phyloP scores from a whole-genome alignment of 2,888 invertebrate species.

The Meteorus cinctellus region DNA sequence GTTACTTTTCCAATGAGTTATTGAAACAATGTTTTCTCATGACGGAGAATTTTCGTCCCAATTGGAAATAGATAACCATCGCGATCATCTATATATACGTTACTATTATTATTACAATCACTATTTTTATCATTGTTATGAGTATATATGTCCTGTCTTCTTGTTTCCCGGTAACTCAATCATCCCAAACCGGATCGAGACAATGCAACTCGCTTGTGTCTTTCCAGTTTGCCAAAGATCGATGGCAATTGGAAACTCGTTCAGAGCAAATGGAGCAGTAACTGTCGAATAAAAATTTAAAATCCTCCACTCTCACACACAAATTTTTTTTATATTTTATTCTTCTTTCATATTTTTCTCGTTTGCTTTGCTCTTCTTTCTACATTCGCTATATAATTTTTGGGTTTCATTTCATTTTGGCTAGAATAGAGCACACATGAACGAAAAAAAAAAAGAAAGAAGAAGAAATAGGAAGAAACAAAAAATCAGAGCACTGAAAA shows the following conservation, averaged over 20 bases:
- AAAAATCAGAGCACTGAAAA: too few species aligned
- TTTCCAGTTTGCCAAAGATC: constrained; percentile 18
- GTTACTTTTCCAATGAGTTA: neutral
- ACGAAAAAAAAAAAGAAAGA: too few species aligned
- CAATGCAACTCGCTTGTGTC: constrained; percentile 16
- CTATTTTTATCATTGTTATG: neutral
- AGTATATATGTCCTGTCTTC: neutral
- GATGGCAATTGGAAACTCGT: constrained; percentile 36
- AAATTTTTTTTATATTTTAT: constrained; percentile 3
- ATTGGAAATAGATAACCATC: constrained; percentile 3
- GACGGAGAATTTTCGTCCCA: neutral
- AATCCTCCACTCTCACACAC: constrained; percentile 1
- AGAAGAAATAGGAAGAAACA: too few species aligned
- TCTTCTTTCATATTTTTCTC: neutral
- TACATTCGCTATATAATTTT: too few species aligned
- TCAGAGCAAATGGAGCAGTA: constrained; percentile 28
- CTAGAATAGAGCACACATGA: too few species aligned
- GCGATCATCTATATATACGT: neutral
- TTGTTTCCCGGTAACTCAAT: constrained; percentile 24
- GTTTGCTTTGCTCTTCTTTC: too few species aligned
- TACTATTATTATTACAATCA: neutral
- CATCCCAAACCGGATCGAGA: constrained; percentile 7
- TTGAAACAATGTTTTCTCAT: neutral
- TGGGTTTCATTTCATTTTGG: too few species aligned
- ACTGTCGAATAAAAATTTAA: constrained; percentile 26